These are phyloP conservation scores for Nephrotoma flavescens DNA, from an alignment of 2,888 invertebrate species.

Conservation along the genomic window DNA sequence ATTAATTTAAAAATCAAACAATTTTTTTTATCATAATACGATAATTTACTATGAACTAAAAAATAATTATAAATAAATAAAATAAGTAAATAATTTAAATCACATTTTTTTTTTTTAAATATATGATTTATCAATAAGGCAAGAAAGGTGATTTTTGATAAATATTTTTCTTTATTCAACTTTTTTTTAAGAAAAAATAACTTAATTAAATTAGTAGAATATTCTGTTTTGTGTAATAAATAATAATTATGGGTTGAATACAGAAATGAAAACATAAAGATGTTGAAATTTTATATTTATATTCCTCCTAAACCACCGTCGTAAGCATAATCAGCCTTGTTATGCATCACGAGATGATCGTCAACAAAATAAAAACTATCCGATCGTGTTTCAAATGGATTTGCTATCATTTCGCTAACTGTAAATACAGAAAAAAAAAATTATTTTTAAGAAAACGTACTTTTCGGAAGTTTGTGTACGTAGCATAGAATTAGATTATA, in stretches of 20 bases:
- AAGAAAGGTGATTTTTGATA: constrained; percentile 14
- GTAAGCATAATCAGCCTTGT: constrained; percentile 98
- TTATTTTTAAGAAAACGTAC: background rate
- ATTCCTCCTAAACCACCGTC: constrained; percentile 47
- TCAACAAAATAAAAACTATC: constrained; percentile 99
- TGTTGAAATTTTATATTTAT: constrained; percentile 1
- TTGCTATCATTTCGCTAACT: constrained; percentile 93
- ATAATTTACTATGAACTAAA: background rate
- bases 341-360: constrained; percentile 94
- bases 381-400: constrained; percentile 93
- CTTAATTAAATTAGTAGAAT: background rate
- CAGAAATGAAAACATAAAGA: background rate
- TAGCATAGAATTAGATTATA: too few species aligned
- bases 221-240: background rate
- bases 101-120: background rate
- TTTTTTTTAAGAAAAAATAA: background rate
- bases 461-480: too few species aligned
- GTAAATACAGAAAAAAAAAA: constrained; percentile 22
- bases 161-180: background rate
- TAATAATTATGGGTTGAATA: background rate
- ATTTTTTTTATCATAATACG: background rate
- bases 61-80: background rate
- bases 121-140: constrained; percentile 13
- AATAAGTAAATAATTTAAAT: background rate
- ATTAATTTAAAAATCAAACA: background rate